Conservation (phyloP, 2,113 vertebrate genomes). For the Meles meles region DNA sequence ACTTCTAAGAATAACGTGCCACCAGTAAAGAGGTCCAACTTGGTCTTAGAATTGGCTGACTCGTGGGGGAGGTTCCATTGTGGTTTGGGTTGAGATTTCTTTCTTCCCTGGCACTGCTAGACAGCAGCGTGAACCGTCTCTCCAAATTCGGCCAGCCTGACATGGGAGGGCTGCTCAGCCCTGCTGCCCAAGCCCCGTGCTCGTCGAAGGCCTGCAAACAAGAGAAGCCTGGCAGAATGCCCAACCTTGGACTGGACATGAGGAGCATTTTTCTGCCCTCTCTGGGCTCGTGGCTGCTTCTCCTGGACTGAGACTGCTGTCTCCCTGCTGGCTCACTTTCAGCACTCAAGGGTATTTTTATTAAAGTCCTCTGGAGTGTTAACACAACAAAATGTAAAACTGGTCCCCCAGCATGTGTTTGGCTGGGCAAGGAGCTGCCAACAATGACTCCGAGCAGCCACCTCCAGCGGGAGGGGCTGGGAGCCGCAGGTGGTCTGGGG, state of each 20-base stretch:
- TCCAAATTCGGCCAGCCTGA: neutral
- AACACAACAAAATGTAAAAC: neutral
- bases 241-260: neutral
- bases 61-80: neutral
- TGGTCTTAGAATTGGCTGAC: neutral
- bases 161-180: rapidly evolving
- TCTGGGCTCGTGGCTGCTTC: neutral
- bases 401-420: neutral
- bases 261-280: rapidly evolving
- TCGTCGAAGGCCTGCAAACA: rapidly evolving
- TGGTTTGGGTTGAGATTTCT: conserved; percentile 3
- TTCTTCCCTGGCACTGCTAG: neutral
- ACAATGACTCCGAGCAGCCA: neutral
- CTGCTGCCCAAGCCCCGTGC: rapidly evolving
- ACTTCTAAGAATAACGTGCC: conserved; percentile 36
- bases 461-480: neutral
- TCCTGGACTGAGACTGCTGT: neutral
- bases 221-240: neutral
- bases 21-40: neutral
- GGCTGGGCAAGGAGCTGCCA: neutral
- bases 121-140: neutral
- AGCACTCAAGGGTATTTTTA: neutral
- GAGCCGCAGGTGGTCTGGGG: neutral
- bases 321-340: neutral
- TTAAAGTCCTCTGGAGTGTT: neutral